A percentile compares a stretch with the other conserved stretches of the same genome.
Evolutionary conservation across 2,888 invertebrate genomes (phyloP).

Genomic region (Cosmopolites sordidus): DNA sequence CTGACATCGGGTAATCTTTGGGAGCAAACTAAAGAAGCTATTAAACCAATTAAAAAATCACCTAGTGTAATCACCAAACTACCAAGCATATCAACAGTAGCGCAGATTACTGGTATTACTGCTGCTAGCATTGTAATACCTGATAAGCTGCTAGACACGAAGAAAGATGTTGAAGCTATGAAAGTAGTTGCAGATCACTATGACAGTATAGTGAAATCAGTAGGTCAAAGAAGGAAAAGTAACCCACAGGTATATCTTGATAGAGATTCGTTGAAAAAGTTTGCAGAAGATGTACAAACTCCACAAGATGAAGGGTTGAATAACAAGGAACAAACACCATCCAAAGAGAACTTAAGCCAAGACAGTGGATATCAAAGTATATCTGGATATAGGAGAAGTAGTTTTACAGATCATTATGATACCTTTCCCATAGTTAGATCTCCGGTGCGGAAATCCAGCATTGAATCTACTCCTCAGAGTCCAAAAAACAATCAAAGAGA

Average conservation of each 20-base stretch:
- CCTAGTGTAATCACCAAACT: conserved; percentile 14
- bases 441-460: background rate
- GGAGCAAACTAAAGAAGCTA: conserved; percentile 4
- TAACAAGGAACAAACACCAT: conserved; percentile 22
- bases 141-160: conserved; percentile 40
- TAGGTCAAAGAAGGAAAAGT: conserved; percentile 48
- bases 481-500: background rate
- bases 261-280: conserved; percentile 40
- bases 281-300: conserved; percentile 38
- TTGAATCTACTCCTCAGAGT: background rate
- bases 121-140: conserved; percentile 44
- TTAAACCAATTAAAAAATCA: conserved; percentile 5
- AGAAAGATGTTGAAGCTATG: conserved; percentile 58
- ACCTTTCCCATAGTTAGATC: conserved; percentile 11
- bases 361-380: conserved; percentile 25
- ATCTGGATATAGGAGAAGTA: conserved; percentile 17
- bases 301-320: conserved; percentile 16
- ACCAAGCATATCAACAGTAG: conserved; percentile 33
- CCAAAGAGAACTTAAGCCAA: conserved; percentile 21
- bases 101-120: conserved; percentile 40
- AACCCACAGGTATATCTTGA: conserved; percentile 31
- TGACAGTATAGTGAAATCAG: conserved; percentile 72
- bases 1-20: conserved; percentile 28
- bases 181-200: conserved; percentile 74
- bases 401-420: conserved; percentile 26